Conservation (phyloP, 1,140 invertebrate genomes). For the Zelostemma sp. region DNA sequence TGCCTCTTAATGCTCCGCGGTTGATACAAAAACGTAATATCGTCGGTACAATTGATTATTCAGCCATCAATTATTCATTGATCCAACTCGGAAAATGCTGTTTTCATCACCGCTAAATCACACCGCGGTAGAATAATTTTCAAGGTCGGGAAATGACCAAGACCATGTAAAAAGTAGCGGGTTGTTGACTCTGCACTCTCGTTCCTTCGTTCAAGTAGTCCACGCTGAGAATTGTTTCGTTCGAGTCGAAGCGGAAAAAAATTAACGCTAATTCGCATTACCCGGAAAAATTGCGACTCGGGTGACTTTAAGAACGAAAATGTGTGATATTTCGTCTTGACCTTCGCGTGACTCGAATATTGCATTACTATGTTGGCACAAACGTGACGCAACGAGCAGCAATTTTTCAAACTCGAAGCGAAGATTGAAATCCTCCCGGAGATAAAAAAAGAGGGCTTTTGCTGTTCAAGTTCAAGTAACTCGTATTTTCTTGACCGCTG, state of each 20-base stretch:
- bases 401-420: too few relatives aligned
- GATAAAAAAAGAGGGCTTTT: constrained; percentile 20
- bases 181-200: constrained; percentile 42
- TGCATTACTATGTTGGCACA: constrained; percentile 22
- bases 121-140: too few relatives aligned
- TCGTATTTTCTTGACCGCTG: constrained; percentile 1
- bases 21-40: constrained; percentile 5
- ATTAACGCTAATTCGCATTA: too few relatives aligned
- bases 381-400: constrained; percentile 33
- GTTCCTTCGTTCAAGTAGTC: constrained; percentile 10
- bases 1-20: background rate
- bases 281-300: too few relatives aligned
- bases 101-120: too few relatives aligned
- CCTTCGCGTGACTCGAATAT: constrained; percentile 41
- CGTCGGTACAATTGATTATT: too few relatives aligned
- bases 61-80: too few relatives aligned
- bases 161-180: constrained; percentile 20
- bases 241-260: too few relatives aligned
- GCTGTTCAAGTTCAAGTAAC: constrained; percentile 34
- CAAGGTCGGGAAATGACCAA: constrained; percentile 25
- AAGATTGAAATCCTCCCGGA: constrained; percentile 26
- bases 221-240: too few relatives aligned
- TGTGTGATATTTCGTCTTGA: constrained; percentile 23
- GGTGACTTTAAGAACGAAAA: too few relatives aligned
- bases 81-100: too few relatives aligned